Evolutionary conservation across 2,113 vertebrate species (phyloP).

Genomic region (Desmodus rotundus): DNA sequence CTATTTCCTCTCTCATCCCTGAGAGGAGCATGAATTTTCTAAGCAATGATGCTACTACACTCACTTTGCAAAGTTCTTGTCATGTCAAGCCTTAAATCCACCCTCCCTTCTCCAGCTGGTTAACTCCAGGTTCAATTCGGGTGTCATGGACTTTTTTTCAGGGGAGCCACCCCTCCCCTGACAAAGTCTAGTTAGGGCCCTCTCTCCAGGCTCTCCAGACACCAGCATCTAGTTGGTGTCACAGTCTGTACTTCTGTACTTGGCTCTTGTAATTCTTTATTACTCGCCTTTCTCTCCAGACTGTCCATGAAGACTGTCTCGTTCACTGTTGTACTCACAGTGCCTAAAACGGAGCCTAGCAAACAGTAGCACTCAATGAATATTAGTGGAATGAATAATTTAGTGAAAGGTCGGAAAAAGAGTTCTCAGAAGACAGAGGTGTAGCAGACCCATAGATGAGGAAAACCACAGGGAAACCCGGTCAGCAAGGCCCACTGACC

Average conservation of each 20-base stretch:
- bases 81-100: background rate
- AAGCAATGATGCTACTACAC: background rate
- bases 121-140: background rate
- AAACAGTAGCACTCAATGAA: background rate
- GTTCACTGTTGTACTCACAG: background rate
- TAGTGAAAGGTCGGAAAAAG: background rate
- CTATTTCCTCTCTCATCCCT: background rate
- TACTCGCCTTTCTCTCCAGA: background rate
- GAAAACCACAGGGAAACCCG: background rate
- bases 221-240: background rate
- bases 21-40: background rate
- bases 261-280: background rate
- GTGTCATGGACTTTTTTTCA: background rate
- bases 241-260: background rate
- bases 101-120: background rate
- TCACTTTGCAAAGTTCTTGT: background rate
- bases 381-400: background rate
- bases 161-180: background rate
- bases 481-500: background rate
- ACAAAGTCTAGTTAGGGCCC: background rate
- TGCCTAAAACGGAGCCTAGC: background rate
- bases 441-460: background rate
- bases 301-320: background rate
- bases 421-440: background rate
- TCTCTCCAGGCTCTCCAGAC: rapidly evolving